These are phyloP conservation scores for Pachycephala philippinensis DNA, from an alignment of 2,113 vertebrate genomes.

Conservation along the genomic window DNA sequence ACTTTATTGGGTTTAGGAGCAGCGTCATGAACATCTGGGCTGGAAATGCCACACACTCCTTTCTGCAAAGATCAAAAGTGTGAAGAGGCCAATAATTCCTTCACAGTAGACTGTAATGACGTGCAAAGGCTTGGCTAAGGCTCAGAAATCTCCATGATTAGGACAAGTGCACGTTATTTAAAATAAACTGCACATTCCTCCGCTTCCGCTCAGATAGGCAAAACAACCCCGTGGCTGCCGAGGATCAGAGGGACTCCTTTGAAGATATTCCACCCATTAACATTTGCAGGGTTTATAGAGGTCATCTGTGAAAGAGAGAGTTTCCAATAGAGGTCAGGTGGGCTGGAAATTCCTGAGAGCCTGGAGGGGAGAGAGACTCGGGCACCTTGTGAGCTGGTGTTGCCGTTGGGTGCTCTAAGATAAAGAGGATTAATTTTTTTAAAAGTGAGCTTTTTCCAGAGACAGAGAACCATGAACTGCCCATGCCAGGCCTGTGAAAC, in stretches of 20 bases:
- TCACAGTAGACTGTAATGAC: background rate
- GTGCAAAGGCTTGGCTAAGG: background rate
- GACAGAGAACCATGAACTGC: background rate
- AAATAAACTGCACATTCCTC: slow-evolving; percentile 55
- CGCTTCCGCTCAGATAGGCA: slow-evolving; percentile 57
- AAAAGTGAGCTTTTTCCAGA: background rate
- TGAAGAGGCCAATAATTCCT: slow-evolving; percentile 15
- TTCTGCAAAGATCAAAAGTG: slow-evolving; percentile 21
- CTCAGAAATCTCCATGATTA: background rate
- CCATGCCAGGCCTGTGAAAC: background rate
- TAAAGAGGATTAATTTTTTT: background rate
- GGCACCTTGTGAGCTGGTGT: background rate
- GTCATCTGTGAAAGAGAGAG: background rate
- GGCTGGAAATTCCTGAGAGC: background rate
- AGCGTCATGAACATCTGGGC: background rate
- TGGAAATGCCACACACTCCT: background rate
- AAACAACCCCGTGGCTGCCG: background rate
- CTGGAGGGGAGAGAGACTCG: rapidly evolving
- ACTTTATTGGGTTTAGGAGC: rapidly evolving
- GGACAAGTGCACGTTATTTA: background rate
- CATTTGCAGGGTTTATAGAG: background rate
- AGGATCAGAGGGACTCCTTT: background rate
- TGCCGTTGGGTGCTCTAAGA: background rate
- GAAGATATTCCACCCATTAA: background rate
- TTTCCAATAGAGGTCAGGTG: background rate